phyloP scores from a whole-genome alignment of 2,797 vertebrate genomes.

The Danio tinwini region DNA sequence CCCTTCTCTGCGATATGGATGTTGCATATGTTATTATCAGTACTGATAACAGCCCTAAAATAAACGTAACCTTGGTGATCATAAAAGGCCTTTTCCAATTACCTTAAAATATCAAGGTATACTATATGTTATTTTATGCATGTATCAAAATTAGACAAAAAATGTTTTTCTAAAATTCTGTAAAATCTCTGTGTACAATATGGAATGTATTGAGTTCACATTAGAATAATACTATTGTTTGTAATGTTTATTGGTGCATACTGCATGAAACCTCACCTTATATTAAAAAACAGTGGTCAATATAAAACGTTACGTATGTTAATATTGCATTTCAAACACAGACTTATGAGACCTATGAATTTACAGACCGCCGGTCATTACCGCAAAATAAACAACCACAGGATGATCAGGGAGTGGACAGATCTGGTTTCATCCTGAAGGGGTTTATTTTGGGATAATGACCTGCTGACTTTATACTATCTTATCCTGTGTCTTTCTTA shows the following conservation, averaged over 20 bases:
- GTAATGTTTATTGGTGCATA: conserved; percentile 13
- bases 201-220: neutral
- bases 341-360: neutral
- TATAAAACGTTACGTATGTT: neutral
- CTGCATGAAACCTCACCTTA: neutral
- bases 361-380: neutral
- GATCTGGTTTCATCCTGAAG: neutral
- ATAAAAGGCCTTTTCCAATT: neutral
- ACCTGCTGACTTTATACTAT: conserved; percentile 3
- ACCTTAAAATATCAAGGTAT: neutral
- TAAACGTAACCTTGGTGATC: neutral
- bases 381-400: neutral
- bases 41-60: neutral
- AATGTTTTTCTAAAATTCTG: too few species aligned
- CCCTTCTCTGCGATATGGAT: too few species aligned
- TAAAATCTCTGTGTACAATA: neutral
- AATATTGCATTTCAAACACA: neutral
- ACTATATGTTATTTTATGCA: too few species aligned
- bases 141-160: neutral
- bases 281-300: neutral
- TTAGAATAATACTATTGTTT: neutral
- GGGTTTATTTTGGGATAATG: conserved; percentile 16
- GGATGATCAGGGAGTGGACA: neutral
- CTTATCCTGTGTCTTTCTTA: conserved; percentile 2
- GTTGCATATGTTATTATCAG: too few species aligned